Evolutionary conservation across 1,140 invertebrate genomes (phyloP), one percentile per base, ranked within the genome.

Genomic region (Araneus ventricosus): DNA sequence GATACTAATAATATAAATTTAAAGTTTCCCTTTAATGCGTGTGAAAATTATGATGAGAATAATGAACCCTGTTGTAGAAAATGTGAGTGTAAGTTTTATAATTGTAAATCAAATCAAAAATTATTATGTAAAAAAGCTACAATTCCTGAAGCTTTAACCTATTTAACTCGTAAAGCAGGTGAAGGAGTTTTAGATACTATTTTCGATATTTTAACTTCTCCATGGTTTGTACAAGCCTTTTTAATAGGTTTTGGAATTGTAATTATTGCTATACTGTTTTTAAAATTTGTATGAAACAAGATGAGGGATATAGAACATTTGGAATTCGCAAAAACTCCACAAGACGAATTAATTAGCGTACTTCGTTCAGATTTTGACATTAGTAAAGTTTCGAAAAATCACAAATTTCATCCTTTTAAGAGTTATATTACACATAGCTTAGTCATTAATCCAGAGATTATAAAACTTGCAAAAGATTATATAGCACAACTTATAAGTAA

Each of bases 101-200:
- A 85, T 52, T 85, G 82, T 85, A 85, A 27, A n/a, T 2, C 22
- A 85, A 57, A 85, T 85, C 22, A 85, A 30, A 52, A 45, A 85
- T n/a, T 85, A 30, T 3, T 17, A n/a, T 85, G 82, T 85, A 45
- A 85, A 27, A 45, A 57, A 45, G 82, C 82, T 2, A 52, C 82
- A 6, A 45, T 85, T 20, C 27, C 82, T 10, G 82, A 85, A 85
- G 82, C 82, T 0, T n/a, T 85, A 17, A n/a, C 41, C 2, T 85
- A 45, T 52, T 57, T 85, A 52, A 57, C 45, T 30, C 52, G 10
- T 52, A 4, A 10, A 57, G 41, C 10, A 27, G n/a, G 20, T 27
- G 57, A 24, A 0, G 17, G 10, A n/a, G 2, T 52, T 57, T 30
- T 37, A 57, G 57, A n/a, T 52, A 17, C 37, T 52, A 17, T 27